phyloP scores from a whole-genome alignment of 2,888 invertebrate genomes.

The Folsomia candida region DNA sequence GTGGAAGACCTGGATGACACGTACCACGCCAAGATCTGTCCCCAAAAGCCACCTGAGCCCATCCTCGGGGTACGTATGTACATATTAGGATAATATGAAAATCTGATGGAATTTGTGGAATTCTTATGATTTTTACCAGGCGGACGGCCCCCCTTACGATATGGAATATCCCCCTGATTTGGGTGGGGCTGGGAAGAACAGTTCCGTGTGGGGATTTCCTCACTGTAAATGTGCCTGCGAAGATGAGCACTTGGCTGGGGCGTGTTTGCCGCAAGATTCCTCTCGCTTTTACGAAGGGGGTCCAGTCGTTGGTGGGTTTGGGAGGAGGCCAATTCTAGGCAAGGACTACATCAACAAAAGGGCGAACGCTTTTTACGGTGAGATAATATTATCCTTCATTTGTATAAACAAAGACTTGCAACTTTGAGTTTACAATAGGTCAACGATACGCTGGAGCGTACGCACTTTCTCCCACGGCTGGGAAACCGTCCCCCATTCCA shows the following conservation, averaged over 20 bases:
- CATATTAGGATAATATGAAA: not conserved
- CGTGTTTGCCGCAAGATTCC: slow-evolving; percentile 40
- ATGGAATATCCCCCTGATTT: slow-evolving; percentile 26
- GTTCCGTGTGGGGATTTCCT: slow-evolving; percentile 42
- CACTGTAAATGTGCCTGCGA: slow-evolving; percentile 46
- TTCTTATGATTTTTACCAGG: too few species aligned
- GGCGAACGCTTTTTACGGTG: slow-evolving; percentile 30
- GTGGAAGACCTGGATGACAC: slow-evolving; percentile 67
- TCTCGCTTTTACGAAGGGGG: slow-evolving; percentile 48
- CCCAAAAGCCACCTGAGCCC: slow-evolving; percentile 37
- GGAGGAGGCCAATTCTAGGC: slow-evolving; percentile 43
- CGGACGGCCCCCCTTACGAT: slow-evolving; percentile 43
- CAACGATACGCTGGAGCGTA: slow-evolving; percentile 47
- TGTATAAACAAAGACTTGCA: not conserved
- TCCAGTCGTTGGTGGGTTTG: slow-evolving; percentile 45
- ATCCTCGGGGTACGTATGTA: slow-evolving; percentile 59
- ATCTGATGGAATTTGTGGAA: too few species aligned
- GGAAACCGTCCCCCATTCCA: slow-evolving; percentile 61
- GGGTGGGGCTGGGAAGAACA: slow-evolving; percentile 39
- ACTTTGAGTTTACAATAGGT: slow-evolving; percentile 21
- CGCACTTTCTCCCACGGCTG: slow-evolving; percentile 39
- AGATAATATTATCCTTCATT: not conserved
- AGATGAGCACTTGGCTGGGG: slow-evolving; percentile 42
- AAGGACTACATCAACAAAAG: slow-evolving; percentile 42
- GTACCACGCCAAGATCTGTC: slow-evolving; percentile 54